phyloP scores from a whole-genome alignment of 1,140 invertebrate species.

The Atta texana region DNA sequence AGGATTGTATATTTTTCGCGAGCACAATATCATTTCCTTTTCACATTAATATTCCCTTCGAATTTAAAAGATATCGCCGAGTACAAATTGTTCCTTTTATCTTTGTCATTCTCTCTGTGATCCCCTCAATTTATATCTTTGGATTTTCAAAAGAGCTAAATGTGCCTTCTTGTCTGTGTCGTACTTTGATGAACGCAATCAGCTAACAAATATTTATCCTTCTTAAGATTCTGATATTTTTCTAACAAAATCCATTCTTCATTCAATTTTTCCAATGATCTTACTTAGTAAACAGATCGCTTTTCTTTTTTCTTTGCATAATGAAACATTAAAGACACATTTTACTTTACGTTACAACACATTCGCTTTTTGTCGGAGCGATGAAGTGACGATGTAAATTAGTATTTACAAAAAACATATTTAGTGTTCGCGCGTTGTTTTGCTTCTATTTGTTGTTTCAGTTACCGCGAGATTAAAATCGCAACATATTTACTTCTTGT shows the following conservation, averaged over 20 bases:
- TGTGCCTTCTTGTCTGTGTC: background rate
- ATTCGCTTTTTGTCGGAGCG: background rate
- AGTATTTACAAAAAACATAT: background rate
- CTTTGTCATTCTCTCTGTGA: background rate
- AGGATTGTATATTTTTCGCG: too few relatives aligned
- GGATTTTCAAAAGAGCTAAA: background rate
- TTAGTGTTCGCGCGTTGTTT: constrained; percentile 8
- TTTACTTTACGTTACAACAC: background rate
- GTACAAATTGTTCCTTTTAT: background rate
- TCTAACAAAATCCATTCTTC: constrained; percentile 27
- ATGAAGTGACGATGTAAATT: constrained; percentile 1
- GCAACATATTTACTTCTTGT: background rate
- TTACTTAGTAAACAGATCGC: background rate
- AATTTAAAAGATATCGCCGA: background rate
- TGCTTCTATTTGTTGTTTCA: too few relatives aligned
- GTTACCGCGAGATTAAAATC: background rate
- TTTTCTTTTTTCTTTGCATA: constrained; percentile 26
- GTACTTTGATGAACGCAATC: constrained; percentile 41
- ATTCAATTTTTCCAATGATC: constrained; percentile 56
- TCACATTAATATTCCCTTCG: background rate
- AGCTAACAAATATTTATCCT: constrained; percentile 1
- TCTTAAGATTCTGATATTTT: background rate
- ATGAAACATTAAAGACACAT: constrained; percentile 29
- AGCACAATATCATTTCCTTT: background rate
- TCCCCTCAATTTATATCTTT: background rate